Conservation (phyloP, 1,140 invertebrate species). For the Drosophila jambulina region DNA sequence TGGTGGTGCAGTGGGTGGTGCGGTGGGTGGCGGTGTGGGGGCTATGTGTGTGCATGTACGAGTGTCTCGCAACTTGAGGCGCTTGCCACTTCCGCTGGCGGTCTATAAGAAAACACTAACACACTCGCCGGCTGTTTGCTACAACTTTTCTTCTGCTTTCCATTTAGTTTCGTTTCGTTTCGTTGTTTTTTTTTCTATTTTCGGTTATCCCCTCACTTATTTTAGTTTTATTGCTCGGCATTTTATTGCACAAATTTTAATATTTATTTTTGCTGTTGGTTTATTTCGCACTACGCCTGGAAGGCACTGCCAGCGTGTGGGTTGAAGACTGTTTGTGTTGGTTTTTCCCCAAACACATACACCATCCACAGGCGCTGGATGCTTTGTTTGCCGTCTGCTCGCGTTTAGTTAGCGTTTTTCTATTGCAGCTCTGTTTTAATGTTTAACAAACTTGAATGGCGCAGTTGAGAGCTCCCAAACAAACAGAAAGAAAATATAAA, state of each 20-base stretch:
- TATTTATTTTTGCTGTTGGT: conserved; percentile 76
- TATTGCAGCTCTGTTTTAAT: conserved; percentile 68
- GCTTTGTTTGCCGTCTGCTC: conserved; percentile 55
- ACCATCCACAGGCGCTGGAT: conserved; percentile 11
- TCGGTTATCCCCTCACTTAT: conserved; percentile 42
- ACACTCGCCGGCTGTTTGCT: conserved; percentile 28
- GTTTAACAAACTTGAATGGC: conserved; percentile 73
- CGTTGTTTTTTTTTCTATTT: conserved; percentile 23
- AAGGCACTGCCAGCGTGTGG: conserved; percentile 31
- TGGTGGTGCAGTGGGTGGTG: conserved; percentile 11
- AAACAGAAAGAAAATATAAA: conserved; percentile 52
- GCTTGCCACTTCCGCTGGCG: conserved; percentile 71
- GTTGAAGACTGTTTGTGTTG: conserved; percentile 29
- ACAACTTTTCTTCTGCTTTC: conserved; percentile 43
- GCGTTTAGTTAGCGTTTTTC: conserved; percentile 73
- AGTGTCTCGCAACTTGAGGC: conserved; percentile 73
- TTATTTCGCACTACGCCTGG: conserved; percentile 68
- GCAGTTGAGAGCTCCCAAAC: conserved; percentile 52
- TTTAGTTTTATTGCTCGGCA: conserved; percentile 74
- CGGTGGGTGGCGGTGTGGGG: conserved; percentile 10
- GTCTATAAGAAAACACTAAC: conserved; percentile 65
- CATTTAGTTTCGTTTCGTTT: conserved; percentile 7
- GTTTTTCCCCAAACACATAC: conserved; percentile 21
- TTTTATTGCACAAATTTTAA: conserved; percentile 82
- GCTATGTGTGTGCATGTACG: conserved; percentile 30